phyloP scores from a whole-genome alignment of 2,888 invertebrate species.

The Omphaloscelis lunosa region DNA sequence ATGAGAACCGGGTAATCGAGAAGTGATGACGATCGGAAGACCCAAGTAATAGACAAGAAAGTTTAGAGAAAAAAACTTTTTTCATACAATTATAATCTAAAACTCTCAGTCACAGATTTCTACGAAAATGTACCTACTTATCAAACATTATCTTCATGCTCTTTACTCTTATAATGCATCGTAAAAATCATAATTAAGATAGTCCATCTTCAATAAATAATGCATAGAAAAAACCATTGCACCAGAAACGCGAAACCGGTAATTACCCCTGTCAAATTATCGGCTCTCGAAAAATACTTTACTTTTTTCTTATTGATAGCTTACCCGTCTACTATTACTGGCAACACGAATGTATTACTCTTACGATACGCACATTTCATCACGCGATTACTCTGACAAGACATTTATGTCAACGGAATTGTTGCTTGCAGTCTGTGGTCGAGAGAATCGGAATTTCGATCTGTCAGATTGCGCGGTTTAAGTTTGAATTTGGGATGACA shows the following conservation, averaged over 20 bases:
- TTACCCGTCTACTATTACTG: slow-evolving; percentile 70
- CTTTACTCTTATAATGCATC: slow-evolving; percentile 9
- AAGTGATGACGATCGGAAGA: neutral
- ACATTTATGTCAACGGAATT: slow-evolving; percentile 46
- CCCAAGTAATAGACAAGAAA: no score
- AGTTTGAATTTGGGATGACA: slow-evolving; percentile 24
- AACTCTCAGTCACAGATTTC: neutral
- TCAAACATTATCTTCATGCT: slow-evolving; percentile 1
- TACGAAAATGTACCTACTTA: neutral
- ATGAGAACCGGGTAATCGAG: neutral
- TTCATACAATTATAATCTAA: no score
- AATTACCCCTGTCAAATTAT: slow-evolving; percentile 65
- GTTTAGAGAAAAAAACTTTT: no score
- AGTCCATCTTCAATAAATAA: slow-evolving; percentile 43
- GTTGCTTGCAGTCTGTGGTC: slow-evolving; percentile 11
- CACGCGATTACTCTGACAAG: slow-evolving; percentile 61
- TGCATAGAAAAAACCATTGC: slow-evolving; percentile 16
- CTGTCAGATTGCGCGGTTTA: slow-evolving; percentile 9
- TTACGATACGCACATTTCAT: slow-evolving; percentile 54
- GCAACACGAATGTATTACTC: slow-evolving; percentile 54
- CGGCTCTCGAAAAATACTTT: slow-evolving; percentile 73
- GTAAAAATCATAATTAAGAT: slow-evolving; percentile 28
- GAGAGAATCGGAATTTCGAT: neutral
- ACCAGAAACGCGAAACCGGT: slow-evolving; percentile 63
- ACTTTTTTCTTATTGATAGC: slow-evolving; percentile 73